Evolutionary conservation across 2,113 vertebrate genomes (phyloP), one percentile per base, ranked within the genome.

Genomic region (Choloepus hoffmanni): DNA sequence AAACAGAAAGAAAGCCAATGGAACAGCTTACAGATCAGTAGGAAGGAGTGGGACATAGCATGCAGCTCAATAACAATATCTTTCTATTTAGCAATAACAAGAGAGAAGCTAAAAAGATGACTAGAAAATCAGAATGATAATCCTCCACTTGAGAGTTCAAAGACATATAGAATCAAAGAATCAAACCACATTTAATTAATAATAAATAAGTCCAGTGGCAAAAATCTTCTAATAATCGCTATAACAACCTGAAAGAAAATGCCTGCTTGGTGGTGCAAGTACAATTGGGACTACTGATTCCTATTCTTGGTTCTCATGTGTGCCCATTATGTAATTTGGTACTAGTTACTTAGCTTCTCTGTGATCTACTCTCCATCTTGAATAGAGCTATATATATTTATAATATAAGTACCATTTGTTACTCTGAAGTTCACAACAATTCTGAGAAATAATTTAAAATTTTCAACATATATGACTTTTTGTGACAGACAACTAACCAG

Each of bases 1-100:
- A 99, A 99, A 99, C 98, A 99, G 99, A 99, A 98, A 99, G 99
- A 99, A 98, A 99, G 99, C 99, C 99, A 99, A 99, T 99, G 99
- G 99, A 98, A 99, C 98, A 99, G 98, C 98, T 98, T 98, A 99
- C 97, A 99, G 98, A 98, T 99, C 98, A 98, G 94, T 97, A 97
- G 97, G 97, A 97, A 98, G 98, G 97, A 94, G 53, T 0, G 98
- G 97, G 97, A 65, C 86, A 97, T 36, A 94, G 98, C 98, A 98
- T 98, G 98, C 98, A 98, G 94, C 96, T 97, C 97, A 96, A 95
- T 23, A 94, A 95, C 97, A 97, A 82, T n/a, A 97, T 48, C 96
- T 94, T 82, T 97, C 96, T 95, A 70, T 2, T 97, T 88, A 89
- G 43, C 96, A 58, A 79, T 11, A 86, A 82, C 2, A 84, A 55